A percentile compares a stretch with the other conserved stretches of the same genome.
Evolutionary conservation across 1,140 invertebrate species (phyloP).

Genomic region (Hyphantria cunea): DNA sequence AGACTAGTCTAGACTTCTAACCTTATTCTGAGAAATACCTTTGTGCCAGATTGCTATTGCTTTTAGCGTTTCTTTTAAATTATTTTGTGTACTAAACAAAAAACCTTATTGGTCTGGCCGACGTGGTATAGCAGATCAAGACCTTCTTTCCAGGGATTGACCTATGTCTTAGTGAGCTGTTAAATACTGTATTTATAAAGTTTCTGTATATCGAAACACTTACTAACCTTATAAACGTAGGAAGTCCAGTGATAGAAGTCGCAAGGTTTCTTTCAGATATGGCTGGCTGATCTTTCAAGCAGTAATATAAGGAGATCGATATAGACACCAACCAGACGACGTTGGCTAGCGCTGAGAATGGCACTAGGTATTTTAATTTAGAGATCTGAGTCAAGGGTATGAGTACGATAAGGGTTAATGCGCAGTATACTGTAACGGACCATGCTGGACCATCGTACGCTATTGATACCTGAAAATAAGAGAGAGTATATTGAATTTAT

Average conservation of each 20-base stretch:
- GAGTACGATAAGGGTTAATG: slow-evolving; percentile 82
- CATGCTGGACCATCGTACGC: slow-evolving; percentile 65
- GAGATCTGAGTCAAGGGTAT: slow-evolving; percentile 85
- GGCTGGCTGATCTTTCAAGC: slow-evolving; percentile 82
- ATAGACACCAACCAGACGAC: slow-evolving; percentile 87
- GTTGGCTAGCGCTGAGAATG: slow-evolving; percentile 89
- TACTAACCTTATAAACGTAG: slow-evolving; percentile 84
- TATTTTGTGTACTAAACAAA: too few relatives aligned
- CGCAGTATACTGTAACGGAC: slow-evolving; percentile 82
- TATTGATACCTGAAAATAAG: slow-evolving; percentile 77
- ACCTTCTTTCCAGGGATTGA: too few relatives aligned
- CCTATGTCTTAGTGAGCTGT: too few relatives aligned
- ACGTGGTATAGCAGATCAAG: too few relatives aligned
- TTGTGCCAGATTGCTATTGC: too few relatives aligned
- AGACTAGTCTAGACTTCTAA: too few relatives aligned
- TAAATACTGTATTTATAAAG: too few relatives aligned
- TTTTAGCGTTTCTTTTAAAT: too few relatives aligned
- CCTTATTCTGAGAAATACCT: too few relatives aligned
- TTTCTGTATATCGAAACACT: too few relatives aligned
- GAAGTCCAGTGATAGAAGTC: slow-evolving; percentile 80
- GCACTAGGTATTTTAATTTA: slow-evolving; percentile 88
- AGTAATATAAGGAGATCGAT: slow-evolving; percentile 88
- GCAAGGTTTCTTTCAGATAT: slow-evolving; percentile 78
- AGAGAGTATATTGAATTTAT: too few relatives aligned
- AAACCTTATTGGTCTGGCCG: too few relatives aligned